Base-by-base conservation (phyloP, 2,888 invertebrate genomes). In the Xiphydria camelus region DNA sequence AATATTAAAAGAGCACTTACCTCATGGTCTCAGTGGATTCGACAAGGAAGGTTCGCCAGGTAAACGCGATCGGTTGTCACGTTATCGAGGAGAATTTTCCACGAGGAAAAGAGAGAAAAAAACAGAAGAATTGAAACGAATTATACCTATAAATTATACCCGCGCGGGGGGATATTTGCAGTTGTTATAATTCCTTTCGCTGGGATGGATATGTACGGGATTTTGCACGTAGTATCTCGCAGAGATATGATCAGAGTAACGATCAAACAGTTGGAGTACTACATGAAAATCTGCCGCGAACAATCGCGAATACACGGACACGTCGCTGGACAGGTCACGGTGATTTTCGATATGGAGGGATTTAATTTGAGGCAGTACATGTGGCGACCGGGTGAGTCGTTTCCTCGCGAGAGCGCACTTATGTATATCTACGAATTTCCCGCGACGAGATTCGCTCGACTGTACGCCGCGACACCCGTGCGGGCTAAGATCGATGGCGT, bases 41-140 rank as follows among this genome's bases (percentile, higher is more conserved):
- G 94, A 94, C 68, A 89, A 88, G 58, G 89, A 91, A 55, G 92
- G 91, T 10, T 85, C 88, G 2, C 91, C 91, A 68, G 79, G 87
- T 87, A 76, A 57, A 23, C n/a, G 22, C 4, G 7, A n/a, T n/a
- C n/a, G n/a, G n/a, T n/a, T n/a, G n/a, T n/a, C n/a, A n/a, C n/a
- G n/a, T n/a, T n/a, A n/a, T n/a, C n/a, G n/a, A n/a, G n/a, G n/a
- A n/a, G n/a, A n/a, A n/a, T n/a, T n/a, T n/a, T n/a, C n/a, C n/a
- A n/a, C n/a, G n/a, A n/a, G n/a, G n/a, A n/a, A n/a, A n/a, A n/a
- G n/a, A n/a, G n/a, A n/a, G n/a, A n/a, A 9, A 17, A n/a, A 4
- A 7, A 15, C 26, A 20, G 12, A 14, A 22, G n/a, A 22, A 14
- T 20, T 23, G n/a, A 33, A 35, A 33, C 17, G 19, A 12, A 22